A percentile compares a stretch with the other conserved stretches of the same genome.
Evolutionary conservation across 1,140 invertebrate genomes (phyloP).

Genomic region (Epicauta chinensis): DNA sequence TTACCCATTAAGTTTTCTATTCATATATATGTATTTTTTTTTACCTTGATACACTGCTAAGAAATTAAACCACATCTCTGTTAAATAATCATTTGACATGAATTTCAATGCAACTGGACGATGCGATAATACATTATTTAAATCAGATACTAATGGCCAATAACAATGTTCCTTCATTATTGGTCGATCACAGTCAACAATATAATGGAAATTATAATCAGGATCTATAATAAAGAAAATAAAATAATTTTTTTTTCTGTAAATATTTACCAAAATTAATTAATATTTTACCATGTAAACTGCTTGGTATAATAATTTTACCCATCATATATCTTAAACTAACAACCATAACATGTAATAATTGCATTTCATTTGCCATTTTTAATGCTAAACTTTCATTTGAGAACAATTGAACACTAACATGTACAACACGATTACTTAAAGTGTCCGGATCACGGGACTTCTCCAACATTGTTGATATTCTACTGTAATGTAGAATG

Average conservation of each 20-base stretch:
- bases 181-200: slow-evolving; percentile 86
- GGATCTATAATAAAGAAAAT: slow-evolving; percentile 52
- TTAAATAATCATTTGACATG: slow-evolving; percentile 74
- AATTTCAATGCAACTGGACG: slow-evolving; percentile 84
- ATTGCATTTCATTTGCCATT: slow-evolving; percentile 84
- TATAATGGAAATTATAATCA: slow-evolving; percentile 74
- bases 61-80: slow-evolving; percentile 93
- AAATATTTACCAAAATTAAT: background rate
- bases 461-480: slow-evolving; percentile 83
- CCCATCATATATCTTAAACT: slow-evolving; percentile 92
- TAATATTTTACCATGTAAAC: slow-evolving; percentile 63
- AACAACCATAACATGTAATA: slow-evolving; percentile 91
- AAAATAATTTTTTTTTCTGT: background rate
- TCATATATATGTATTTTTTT: too few species aligned
- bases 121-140: slow-evolving; percentile 96
- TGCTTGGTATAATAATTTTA: slow-evolving; percentile 81
- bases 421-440: slow-evolving; percentile 93
- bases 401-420: slow-evolving; percentile 92
- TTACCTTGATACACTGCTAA: slow-evolving; percentile 82
- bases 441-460: slow-evolving; percentile 82
- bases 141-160: slow-evolving; percentile 94
- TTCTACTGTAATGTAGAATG: slow-evolving; percentile 91
- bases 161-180: slow-evolving; percentile 98
- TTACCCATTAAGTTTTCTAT: too few species aligned
- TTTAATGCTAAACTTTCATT: slow-evolving; percentile 84